Percentiles rank a stretch among this genome's conserved stretches.
These are phyloP conservation scores for Pseudomyrmex sp. DNA, from an alignment of 1,140 invertebrate species.

Conservation along the genomic window DNA sequence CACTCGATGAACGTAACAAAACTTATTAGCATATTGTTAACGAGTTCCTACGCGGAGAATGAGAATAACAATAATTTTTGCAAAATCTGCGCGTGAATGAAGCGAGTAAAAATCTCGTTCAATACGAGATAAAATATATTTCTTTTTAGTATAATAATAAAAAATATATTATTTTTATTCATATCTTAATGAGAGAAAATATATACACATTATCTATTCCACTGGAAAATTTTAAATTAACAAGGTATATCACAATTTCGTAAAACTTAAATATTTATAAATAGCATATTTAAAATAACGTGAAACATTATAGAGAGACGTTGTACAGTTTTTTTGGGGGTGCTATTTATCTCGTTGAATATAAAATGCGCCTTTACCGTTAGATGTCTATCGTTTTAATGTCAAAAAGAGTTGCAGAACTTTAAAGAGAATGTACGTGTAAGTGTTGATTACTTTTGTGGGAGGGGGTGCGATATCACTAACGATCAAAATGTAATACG, in stretches of 20 bases:
- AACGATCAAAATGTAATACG: not conserved
- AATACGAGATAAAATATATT: slow-evolving; percentile 24
- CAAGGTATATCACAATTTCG: too few species aligned
- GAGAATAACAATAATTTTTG: slow-evolving; percentile 35
- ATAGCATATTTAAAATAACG: too few species aligned
- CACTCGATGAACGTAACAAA: not conserved
- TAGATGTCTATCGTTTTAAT: too few species aligned
- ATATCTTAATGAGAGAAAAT: not conserved
- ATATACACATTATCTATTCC: too few species aligned
- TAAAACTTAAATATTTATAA: too few species aligned
- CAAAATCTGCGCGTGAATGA: not conserved
- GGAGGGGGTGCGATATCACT: not conserved
- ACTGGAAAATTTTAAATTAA: too few species aligned
- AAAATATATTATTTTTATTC: slow-evolving; percentile 11
- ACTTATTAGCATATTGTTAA: slow-evolving; percentile 46
- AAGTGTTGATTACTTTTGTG: not conserved
- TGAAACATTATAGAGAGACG: not conserved
- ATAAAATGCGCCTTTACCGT: not conserved
- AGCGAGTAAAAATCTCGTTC: slow-evolving; percentile 3
- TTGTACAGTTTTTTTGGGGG: not conserved
- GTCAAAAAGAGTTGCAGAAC: not conserved
- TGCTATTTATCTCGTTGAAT: not conserved
- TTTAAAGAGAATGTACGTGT: not conserved
- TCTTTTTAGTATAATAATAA: not conserved
- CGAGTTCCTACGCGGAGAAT: not conserved